Evolutionary conservation across 1,140 invertebrate genomes (phyloP), one percentile per base, ranked within the genome.

Genomic region (Heliconius congener): DNA sequence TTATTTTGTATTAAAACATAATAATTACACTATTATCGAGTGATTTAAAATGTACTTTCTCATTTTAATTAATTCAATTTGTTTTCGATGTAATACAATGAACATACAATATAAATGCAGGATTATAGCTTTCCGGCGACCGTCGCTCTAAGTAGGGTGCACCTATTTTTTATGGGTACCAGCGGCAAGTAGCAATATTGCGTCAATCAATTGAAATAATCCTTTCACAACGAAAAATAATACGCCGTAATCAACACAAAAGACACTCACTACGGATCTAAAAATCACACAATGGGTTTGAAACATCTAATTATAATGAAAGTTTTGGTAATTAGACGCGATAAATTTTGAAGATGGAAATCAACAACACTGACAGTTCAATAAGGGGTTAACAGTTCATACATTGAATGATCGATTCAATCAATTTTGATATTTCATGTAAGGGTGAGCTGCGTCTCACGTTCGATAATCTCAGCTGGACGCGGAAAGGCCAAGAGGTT

Each of bases 381-480:
- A 66, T 66, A 66, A 66, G 13, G 5, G 60, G 60, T 66, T 13
- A 66, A 30, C 11, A 66, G 60, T 66, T 30, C 60, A 66, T 60
- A 30, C 23, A 30, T 66, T 30, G 9, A 66, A 66, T 72, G 52
- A 55, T 55, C 3, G 30, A 19, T 71, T 80, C 46, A 81, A 74
- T 90, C 81, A 90, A 85, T 90, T 84, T 83, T 88, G 87, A 83
- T 92, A 93, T 86, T 92, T 93, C 83, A 86, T 83, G 86, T 93
- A 94, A 13, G 90, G 88, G 82, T 91, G 92, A 80, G 87, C 86
- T 79, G 84, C 82, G 87, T 91, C 91, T 93, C 93, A 91, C 71
- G 85, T 86, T 85, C 94, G 89, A 52, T 93, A 94, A 81, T 95
- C 94, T 95, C 94, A 95, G 94, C 94, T 95, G 85, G 93, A 89